Evolutionary conservation across 2,113 vertebrate genomes (phyloP), one percentile per base, ranked within the genome.

Genomic region (Micronycteris hirsuta): DNA sequence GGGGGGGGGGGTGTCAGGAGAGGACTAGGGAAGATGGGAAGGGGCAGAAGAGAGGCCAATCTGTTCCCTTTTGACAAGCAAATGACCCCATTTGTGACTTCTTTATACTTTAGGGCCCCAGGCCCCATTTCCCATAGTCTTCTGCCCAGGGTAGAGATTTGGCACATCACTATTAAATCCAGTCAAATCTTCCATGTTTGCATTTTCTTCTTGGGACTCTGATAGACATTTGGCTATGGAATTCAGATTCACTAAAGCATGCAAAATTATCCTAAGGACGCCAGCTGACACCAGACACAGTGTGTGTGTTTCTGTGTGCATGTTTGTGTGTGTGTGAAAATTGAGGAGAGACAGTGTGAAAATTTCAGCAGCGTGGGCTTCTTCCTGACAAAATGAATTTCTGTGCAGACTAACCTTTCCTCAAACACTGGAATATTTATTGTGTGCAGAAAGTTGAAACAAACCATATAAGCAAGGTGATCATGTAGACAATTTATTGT

Each of bases 311-410:
- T 15, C 31, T 41, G 61, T 20, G 3, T 7, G 26, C 9, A 16
- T 24, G 67, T 3, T 13, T 36, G 13, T 26, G 1, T 2, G 2
- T 1, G 11, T 16, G 16, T 16, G 41, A 24, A 24, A 31, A 63
- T 1, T 17, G 41, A 71, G 7, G 19, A 49, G 11, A 22, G 0
- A 74, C 0, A 14, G 17, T 49, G 12, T 65, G n/a, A 52, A 78
- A 16, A 56, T 71, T 43, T 49, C 74, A n/a, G 45, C 63, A 65
- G 36, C 36, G 24, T 8, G 20, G 15, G 15, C 33, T 91, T 70
- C 45, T 65, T 86, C n/a, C 33, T 85, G 49, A 93, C 38, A 31
- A 87, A 82, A 49, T 85, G 43, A 2, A 47, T 71, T 91, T 86
- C 71, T 38, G 24, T 52, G 82, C 47, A 47, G 61, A 54, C 68